Base-by-base conservation (phyloP, 2,888 invertebrate genomes). In the Heliconius aoede region DNA sequence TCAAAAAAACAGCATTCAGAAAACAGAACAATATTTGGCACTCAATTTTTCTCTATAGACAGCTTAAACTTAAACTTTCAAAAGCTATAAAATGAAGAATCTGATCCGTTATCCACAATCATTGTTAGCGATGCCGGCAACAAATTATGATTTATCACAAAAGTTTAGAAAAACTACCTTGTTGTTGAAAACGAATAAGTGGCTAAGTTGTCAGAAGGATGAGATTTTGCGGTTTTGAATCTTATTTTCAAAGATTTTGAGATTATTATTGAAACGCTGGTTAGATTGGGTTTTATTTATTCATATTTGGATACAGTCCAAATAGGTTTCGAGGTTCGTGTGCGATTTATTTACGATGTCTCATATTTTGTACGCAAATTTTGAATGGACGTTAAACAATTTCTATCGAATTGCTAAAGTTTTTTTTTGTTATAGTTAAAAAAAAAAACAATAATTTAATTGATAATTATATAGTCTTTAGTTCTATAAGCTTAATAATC, bases 291-390 rank as follows among this genome's bases (percentile, higher is more conserved):
- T 73, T 75, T 84, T 87, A 88, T 90, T 89, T 89, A 89, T 90
- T 86, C 87, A 87, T 87, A 88, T 89, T 90, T 91, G 91, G 91
- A 89, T 82, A 80, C 83, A 84, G 81, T 90, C 91, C 91, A 91
- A 91, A 91, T 90, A 88, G 90, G 88, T 87, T 88, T 85, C 76
- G 84, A 82, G 84, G 84, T 83, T 81, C 82, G 82, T 83, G 83
- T 84, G 84, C 85, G 85, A 85, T 86, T 87, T 90, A 90, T 90
- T 89, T 88, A 89, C 84, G 86, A 81, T 80, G 76, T 79, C 76
- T 85, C 86, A 87, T 89, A 89, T 87, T 87, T 89, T 87, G 87
- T 84, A 86, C 82, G 84, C 85, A 85, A 87, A 88, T 87, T 89
- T 86, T 80, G 74, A 79, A 74, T 73, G 58, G 61, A 72, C 58